Base-by-base conservation (phyloP, 2,888 invertebrate species). In the Cylloceria caligata region DNA sequence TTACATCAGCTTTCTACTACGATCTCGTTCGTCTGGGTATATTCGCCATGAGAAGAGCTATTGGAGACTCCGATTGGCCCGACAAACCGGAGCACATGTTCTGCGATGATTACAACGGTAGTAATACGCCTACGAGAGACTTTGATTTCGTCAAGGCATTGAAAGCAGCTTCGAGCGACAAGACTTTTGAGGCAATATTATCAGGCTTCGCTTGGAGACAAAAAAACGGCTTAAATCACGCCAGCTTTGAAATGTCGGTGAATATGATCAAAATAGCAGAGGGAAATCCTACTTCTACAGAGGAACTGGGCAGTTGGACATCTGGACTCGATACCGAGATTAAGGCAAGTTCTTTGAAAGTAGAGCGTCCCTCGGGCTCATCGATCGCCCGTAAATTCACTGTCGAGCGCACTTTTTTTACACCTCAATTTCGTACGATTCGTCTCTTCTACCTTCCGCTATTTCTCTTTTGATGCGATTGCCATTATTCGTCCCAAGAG, bases 61-160 rank as follows among this genome's bases (percentile, higher is more conserved):
- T 92, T 88, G 85, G 88, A 90, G 94, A 95, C 91, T 95, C 95
- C 82, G 95, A 95, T 84, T 97, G 96, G 96, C 96, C 96, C 88
- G 94, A 94, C 88, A 95, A 96, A 89, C 95, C 96, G 93, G 94
- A 94, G 89, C 97, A 96, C 92, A 94, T 96, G 84, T 95, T 95
- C 49, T 98, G 97, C 90, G 96, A 97, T 90, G 96, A 96, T 76
- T 97, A 96, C 91, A 96, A 96, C 91, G 96, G 96, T 47, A 95
- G 95, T 88, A 96, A 96, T 93, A 96, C 96, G 42, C 96, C 96
- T n/a, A 94, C 94, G 85, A 94, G 97, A 85, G 94, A 94, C 90
- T 94, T 97, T 88, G 95, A 97, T 93, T 94, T 97, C 39, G 60
- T 91, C 4, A 52, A 60, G 0, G 84, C 86, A 19, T 78, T 91